These are phyloP conservation scores for Tanypteryx hageni DNA, from an alignment of 2,888 invertebrate genomes.

Conservation along the genomic window DNA sequence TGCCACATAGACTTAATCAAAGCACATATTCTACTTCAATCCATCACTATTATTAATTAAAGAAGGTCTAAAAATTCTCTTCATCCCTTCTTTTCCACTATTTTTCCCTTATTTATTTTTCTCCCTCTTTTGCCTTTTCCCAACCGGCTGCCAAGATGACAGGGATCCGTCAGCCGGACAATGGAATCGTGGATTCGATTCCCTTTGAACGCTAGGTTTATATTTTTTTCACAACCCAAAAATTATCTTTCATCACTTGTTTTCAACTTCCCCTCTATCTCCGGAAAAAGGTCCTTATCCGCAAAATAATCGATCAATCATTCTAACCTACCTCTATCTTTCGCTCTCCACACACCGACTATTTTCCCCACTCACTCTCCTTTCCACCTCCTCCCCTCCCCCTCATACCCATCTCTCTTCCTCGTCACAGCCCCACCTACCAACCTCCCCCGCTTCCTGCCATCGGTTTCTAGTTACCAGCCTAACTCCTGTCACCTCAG, in stretches of 20 bases:
- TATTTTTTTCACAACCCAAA: background rate
- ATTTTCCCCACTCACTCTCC: background rate
- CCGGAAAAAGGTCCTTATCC: background rate
- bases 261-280: background rate
- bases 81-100: background rate
- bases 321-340: background rate
- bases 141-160: background rate
- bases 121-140: background rate
- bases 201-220: background rate
- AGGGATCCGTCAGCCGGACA: background rate
- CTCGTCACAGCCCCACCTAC: background rate
- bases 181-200: background rate
- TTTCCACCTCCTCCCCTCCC: background rate
- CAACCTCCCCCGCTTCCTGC: background rate
- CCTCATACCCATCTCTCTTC: background rate
- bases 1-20: too few relatives aligned
- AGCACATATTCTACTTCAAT: background rate
- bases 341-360: background rate
- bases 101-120: background rate
- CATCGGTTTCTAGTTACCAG: conserved; percentile 42
- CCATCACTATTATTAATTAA: background rate
- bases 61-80: background rate
- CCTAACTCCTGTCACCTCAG: conserved; percentile 26
- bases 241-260: conserved; percentile 53
- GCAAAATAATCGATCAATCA: conserved; percentile 53